Conservation (phyloP, 2,888 invertebrate genomes). For the Mesoligia furuncula region DNA sequence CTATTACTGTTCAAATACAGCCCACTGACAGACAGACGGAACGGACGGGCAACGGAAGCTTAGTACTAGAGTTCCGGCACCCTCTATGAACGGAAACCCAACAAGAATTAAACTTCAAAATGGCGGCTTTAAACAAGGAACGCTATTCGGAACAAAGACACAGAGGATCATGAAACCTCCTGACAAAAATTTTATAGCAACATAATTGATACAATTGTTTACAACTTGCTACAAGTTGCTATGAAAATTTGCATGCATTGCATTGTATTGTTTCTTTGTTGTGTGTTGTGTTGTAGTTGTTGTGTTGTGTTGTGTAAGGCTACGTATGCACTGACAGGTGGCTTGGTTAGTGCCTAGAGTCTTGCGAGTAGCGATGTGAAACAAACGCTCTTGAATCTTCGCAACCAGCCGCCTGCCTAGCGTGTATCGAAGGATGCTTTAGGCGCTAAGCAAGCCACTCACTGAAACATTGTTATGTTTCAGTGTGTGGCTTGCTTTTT, state of each 20-base stretch:
- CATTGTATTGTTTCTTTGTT: neutral
- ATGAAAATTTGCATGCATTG: neutral
- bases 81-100: no score
- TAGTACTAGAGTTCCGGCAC: no score
- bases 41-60: no score
- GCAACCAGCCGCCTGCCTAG: neutral
- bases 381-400: neutral
- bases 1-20: no score
- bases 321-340: neutral
- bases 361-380: neutral
- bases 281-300: neutral
- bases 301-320: neutral
- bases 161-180: neutral
- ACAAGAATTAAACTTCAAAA: neutral
- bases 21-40: no score
- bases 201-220: constrained; percentile 4
- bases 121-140: neutral
- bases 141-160: neutral
- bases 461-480: no score
- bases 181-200: neutral
- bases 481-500: no score
- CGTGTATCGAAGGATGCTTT: no score
- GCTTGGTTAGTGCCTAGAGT: neutral
- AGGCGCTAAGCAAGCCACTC: no score
- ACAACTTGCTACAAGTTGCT: neutral